Percentiles rank a stretch among this genome's conserved stretches.
Conservation (phyloP, 2,888 invertebrate genomes). For the Nephrotoma guestfalica region DNA sequence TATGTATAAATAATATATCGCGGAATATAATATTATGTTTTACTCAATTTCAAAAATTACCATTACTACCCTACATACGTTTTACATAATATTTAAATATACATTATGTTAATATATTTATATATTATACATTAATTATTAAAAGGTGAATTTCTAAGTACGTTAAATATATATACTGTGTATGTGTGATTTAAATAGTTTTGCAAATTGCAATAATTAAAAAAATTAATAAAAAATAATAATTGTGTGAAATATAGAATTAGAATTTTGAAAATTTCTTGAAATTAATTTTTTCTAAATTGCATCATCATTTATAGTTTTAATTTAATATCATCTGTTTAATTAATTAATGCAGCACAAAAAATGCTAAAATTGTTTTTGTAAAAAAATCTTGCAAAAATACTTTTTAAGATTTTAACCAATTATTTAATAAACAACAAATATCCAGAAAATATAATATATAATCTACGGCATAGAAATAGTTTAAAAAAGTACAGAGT, state of each 20-base stretch:
- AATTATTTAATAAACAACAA: background rate
- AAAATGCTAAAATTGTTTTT: background rate
- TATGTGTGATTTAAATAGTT: background rate
- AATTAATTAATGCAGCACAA: background rate
- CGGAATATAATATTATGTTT: background rate
- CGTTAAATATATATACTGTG: background rate
- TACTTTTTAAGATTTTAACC: background rate
- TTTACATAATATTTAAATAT: background rate
- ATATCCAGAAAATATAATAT: background rate
- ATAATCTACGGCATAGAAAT: background rate
- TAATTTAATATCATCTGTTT: background rate
- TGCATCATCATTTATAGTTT: background rate
- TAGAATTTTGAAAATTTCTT: background rate
- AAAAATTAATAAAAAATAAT: background rate
- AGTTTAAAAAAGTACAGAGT: background rate
- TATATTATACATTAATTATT: background rate
- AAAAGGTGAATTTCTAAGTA: background rate
- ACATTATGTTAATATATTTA: background rate
- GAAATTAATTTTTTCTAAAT: background rate
- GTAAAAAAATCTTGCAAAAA: background rate
- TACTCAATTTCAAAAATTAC: background rate
- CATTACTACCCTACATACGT: background rate
- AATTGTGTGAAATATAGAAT: background rate
- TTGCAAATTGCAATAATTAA: background rate
- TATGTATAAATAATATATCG: background rate